A percentile compares a stretch with the other conserved stretches of the same genome.
phyloP scores from a whole-genome alignment of 2,888 invertebrate genomes.

The Mesorhabditis belari region DNA sequence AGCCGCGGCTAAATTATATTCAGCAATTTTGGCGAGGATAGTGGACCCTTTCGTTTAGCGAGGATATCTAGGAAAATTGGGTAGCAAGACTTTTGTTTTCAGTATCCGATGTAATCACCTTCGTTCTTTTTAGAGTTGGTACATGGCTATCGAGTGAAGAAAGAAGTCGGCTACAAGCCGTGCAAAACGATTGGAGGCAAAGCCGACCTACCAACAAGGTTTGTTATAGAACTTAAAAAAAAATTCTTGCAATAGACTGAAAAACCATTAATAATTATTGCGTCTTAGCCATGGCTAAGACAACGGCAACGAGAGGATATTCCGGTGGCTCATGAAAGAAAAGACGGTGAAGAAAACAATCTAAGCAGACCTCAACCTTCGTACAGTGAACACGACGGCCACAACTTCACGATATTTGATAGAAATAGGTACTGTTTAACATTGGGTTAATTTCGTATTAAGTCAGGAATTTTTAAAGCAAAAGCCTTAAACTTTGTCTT shows the following conservation, averaged over 20 bases:
- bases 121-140: conserved; percentile 12
- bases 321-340: neutral
- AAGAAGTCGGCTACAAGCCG: conserved; percentile 47
- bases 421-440: neutral
- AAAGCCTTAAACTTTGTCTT: neutral
- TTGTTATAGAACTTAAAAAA: neutral
- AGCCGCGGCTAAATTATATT: too few relatives aligned
- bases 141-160: conserved; percentile 46
- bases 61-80: too few relatives aligned
- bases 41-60: too few relatives aligned
- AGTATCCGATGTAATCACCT: neutral
- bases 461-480: neutral
- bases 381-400: too few relatives aligned
- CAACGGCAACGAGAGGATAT: neutral
- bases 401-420: neutral
- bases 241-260: neutral
- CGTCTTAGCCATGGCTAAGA: neutral
- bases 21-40: too few relatives aligned
- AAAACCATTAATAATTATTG: neutral
- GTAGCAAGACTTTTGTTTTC: too few relatives aligned
- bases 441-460: neutral
- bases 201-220: conserved; percentile 34
- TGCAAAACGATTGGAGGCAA: conserved; percentile 49
- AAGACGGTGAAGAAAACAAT: neutral
- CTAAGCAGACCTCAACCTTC: neutral